Evolutionary conservation across 2,113 vertebrate genomes (phyloP), one percentile per base, ranked within the genome.

Genomic region (Isurus oxyrinchus): DNA sequence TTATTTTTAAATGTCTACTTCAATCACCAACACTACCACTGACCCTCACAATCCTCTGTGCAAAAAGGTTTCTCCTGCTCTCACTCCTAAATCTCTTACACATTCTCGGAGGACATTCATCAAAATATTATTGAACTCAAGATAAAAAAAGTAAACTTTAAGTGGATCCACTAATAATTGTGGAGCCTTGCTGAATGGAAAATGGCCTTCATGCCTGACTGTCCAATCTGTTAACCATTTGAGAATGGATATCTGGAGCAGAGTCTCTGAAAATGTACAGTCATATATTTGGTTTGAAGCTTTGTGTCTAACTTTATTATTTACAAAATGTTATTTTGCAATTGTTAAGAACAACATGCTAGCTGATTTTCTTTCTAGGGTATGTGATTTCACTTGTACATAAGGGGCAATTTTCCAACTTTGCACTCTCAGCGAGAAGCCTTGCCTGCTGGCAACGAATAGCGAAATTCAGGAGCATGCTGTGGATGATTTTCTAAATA

Each of bases 261-360:
- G 53, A 14, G 11, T 91, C 10, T 90, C 55, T 13, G 53, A 90
- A 81, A 90, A 57, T 57, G 0, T 61, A 61, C 11, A 19, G 55
- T 59, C 57, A 44, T 69, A 44, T 94, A 21, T 49, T 67, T 95
- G 61, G 10, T 13, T 40, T 27, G 40, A 69, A 44, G 21, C 13
- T 69, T 95, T 44, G n/a, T 66, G 25, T 67, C 91, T 44, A 66
- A 66, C 13, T 94, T 35, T 66, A n/a, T 13, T 55, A 55, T 88
- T 23, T 94, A 66, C 57, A 61, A 61, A 40, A 63, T n/a, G 16
- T 35, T 63, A 63, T 94, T 94, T 94, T 94, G 35, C 93, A 69
- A 95, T 95, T 69, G n/a, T 44, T 19, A 66, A 67, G 44, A 95
- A 95, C n/a, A 44, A 69, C 61, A 95, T 95, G 93, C 61, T 25